phyloP scores from a whole-genome alignment of 2,113 vertebrate species.

The Dromaius novaehollandiae region DNA sequence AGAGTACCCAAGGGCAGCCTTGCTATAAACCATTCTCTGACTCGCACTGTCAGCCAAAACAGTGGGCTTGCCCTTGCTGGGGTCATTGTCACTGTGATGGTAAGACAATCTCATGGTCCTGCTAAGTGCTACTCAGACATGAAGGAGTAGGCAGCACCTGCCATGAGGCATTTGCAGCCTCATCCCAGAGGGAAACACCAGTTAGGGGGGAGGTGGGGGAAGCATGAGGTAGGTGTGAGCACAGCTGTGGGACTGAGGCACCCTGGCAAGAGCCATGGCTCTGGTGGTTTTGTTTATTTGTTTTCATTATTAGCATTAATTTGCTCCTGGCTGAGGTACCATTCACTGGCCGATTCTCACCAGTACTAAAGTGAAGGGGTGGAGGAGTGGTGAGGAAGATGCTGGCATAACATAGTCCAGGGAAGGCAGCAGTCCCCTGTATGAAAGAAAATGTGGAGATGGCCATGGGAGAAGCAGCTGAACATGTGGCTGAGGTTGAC shows the following conservation, averaged over 20 bases:
- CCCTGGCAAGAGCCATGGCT: not conserved
- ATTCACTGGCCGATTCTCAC: not conserved
- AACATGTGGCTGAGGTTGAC: not conserved
- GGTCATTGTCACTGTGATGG: not conserved
- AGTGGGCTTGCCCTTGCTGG: not conserved
- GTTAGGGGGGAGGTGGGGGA: not conserved
- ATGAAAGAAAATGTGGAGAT: not conserved
- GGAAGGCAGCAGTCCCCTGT: not conserved
- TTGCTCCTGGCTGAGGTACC: not conserved
- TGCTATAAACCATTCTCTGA: not conserved
- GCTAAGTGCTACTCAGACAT: not conserved
- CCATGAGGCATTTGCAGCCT: not conserved
- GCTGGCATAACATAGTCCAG: not conserved
- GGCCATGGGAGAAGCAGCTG: not conserved
- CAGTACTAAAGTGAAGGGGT: not conserved
- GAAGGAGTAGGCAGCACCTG: not conserved
- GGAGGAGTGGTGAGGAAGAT: not conserved
- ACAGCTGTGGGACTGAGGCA: not conserved
- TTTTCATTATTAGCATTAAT: not conserved
- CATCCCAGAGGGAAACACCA: not conserved
- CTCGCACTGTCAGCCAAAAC: not conserved
- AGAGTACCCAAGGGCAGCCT: too few relatives aligned
- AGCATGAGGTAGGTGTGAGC: not conserved
- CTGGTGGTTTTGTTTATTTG: rapidly evolving
- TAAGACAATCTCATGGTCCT: not conserved